phyloP scores from a whole-genome alignment of 37 sponge, comb jelly and placozoan genomes.

The Hormiphora californensis region DNA sequence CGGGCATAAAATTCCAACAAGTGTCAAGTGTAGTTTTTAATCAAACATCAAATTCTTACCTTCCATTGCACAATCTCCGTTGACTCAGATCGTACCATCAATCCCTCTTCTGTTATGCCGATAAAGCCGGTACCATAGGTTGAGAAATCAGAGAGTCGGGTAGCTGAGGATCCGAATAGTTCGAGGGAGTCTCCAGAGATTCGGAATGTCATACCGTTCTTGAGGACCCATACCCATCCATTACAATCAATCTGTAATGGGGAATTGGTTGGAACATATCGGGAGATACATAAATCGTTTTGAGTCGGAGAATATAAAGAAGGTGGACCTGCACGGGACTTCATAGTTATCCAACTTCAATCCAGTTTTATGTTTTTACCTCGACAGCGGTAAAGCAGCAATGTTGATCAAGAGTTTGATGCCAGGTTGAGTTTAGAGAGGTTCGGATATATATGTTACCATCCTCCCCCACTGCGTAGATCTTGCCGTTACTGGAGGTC shows the following conservation, averaged over 20 bases:
- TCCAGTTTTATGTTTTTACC: too few relatives aligned
- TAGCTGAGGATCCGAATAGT: background rate
- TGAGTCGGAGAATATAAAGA: too few relatives aligned
- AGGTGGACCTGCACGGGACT: too few relatives aligned
- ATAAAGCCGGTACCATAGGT: constrained; percentile 2
- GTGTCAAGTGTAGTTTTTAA: background rate
- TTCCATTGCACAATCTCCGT: background rate
- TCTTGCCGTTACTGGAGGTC: background rate
- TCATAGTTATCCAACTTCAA: too few relatives aligned
- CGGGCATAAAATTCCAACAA: too few relatives aligned
- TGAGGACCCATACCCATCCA: constrained; percentile 4
- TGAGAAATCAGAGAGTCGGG: background rate
- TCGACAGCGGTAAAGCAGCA: background rate
- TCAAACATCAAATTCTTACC: constrained; percentile 10
- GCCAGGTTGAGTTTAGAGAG: constrained; percentile 10
- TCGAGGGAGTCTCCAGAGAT: background rate
- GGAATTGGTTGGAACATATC: too few relatives aligned
- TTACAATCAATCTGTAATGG: constrained; percentile 38
- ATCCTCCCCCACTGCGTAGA: constrained; percentile 44
- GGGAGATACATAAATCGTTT: too few relatives aligned
- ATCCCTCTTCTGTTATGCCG: background rate
- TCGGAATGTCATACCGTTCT: background rate
- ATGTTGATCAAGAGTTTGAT: background rate
- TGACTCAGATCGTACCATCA: background rate
- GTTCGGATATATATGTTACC: background rate